A percentile compares a stretch with the other conserved stretches of the same genome.
phyloP scores from a whole-genome alignment of 2,888 invertebrate genomes.

The Phyllotreta cruciferae region DNA sequence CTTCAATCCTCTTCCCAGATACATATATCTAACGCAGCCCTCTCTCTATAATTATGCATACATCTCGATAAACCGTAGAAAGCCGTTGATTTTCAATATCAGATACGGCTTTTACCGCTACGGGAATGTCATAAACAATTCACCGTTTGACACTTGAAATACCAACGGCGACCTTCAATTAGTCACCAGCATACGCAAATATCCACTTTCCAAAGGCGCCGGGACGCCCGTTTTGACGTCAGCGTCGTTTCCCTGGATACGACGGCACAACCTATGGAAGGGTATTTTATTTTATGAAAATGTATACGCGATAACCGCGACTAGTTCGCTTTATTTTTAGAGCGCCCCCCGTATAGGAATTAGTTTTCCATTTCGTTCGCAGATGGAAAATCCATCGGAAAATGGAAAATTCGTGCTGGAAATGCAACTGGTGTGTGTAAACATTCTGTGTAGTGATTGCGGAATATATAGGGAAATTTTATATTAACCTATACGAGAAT shows the following conservation, averaged over 20 bases:
- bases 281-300: constrained; percentile 2
- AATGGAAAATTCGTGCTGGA: too few species aligned
- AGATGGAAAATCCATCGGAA: too few species aligned
- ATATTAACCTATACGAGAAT: too few species aligned
- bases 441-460: too few species aligned
- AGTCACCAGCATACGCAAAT: constrained; percentile 25
- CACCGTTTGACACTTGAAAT: constrained; percentile 25
- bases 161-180: constrained; percentile 23
- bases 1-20: too few species aligned
- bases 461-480: too few species aligned
- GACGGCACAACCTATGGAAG: constrained; percentile 9
- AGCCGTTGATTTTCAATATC: constrained; percentile 11
- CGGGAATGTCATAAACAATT: constrained; percentile 24
- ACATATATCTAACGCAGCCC: too few species aligned
- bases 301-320: background rate
- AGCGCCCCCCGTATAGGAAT: too few species aligned
- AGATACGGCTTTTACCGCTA: constrained; percentile 9
- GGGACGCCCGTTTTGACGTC: constrained; percentile 43
- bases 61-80: background rate
- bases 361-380: too few species aligned
- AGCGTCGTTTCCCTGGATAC: constrained; percentile 49
- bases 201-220: constrained; percentile 25
- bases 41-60: too few species aligned
- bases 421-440: too few species aligned
- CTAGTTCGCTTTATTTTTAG: too few species aligned